Evolutionary conservation across 2,888 invertebrate species (phyloP), one percentile per base, ranked within the genome.

Genomic region (Cryptosula pallasiana): DNA sequence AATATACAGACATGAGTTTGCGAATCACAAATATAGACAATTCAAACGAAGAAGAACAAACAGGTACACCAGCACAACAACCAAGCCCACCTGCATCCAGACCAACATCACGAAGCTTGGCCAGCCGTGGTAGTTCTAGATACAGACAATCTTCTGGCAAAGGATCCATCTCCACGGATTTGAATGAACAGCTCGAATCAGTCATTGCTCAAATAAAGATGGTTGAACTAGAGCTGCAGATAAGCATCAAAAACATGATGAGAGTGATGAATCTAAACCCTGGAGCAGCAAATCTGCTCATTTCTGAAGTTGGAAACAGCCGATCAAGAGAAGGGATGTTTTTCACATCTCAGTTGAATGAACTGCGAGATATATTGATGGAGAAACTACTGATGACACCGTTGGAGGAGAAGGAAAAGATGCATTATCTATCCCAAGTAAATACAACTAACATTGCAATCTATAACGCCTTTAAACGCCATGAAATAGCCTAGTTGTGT

Each of bases 311-410:
- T 71, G 71, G 63, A 1, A 71, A 76, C 25, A 73, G 77, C 23
- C n/a, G 32, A 70, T 71, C 76, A 3, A 32, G 71, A 5, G 73
- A 73, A 13, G 75, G 77, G 35, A 73, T 75, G 69, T 73, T 75
- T 2, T 72, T 82, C 70, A 74, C 81, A n/a, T 70, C 32, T 1
- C 75, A 76, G 63, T 74, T 83, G 77, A 76, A 78, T 69, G 82
- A 82, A 73, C 76, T 84, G 58, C 77, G 77, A 71, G 83, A 82
- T 69, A 80, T 84, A 36, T 73, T 84, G 29, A 77, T 82, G 78
- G 77, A 78, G 35, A 81, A 81, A 72, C 74, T 85, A 69, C 78
- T 85, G 73, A 83, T 83, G 27, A 84, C 83, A 1, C 84, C 85
- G 2, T 78, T 80, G 45, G 85, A 85, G 75, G 82, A 84, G 71